Evolutionary conservation across 2,888 invertebrate species (phyloP).

Genomic region (Dendrolimus houi): DNA sequence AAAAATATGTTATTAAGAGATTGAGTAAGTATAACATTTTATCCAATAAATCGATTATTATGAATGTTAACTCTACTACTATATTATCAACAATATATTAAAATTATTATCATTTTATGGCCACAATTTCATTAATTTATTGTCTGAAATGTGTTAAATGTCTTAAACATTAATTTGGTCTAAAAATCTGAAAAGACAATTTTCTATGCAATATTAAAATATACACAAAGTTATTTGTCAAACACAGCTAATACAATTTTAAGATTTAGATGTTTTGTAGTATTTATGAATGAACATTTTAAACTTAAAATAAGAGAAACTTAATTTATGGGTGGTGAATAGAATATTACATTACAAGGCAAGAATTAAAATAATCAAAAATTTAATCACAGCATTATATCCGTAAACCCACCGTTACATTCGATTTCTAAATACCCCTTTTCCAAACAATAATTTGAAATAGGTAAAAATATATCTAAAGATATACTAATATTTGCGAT

Average conservation of each 20-base stretch:
- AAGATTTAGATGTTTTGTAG: slow-evolving; percentile 12
- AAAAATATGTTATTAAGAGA: slow-evolving; percentile 16
- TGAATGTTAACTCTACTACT: slow-evolving; percentile 3
- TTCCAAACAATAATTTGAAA: too few species aligned
- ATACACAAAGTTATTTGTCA: slow-evolving; percentile 60
- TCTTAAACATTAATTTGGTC: neutral
- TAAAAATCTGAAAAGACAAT: neutral
- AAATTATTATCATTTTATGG: slow-evolving; percentile 51
- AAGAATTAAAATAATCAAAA: slow-evolving; percentile 5
- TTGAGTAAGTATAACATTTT: neutral
- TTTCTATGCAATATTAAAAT: slow-evolving; percentile 8
- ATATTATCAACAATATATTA: slow-evolving; percentile 24
- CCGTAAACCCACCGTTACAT: slow-evolving; percentile 1
- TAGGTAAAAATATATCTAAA: too few species aligned
- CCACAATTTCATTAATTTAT: slow-evolving; percentile 46
- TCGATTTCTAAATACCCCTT: too few species aligned
- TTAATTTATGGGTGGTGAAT: too few species aligned
- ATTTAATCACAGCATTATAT: slow-evolving; percentile 3
- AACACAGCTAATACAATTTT: slow-evolving; percentile 66
- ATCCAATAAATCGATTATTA: neutral
- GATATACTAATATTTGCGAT: slow-evolving; percentile 51
- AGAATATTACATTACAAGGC: slow-evolving; percentile 13
- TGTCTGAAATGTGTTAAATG: slow-evolving; percentile 31
- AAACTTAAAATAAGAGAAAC: too few species aligned
- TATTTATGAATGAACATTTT: too few species aligned